Conservation (phyloP, 2,888 invertebrate genomes). For the Sphinx pinastri region DNA sequence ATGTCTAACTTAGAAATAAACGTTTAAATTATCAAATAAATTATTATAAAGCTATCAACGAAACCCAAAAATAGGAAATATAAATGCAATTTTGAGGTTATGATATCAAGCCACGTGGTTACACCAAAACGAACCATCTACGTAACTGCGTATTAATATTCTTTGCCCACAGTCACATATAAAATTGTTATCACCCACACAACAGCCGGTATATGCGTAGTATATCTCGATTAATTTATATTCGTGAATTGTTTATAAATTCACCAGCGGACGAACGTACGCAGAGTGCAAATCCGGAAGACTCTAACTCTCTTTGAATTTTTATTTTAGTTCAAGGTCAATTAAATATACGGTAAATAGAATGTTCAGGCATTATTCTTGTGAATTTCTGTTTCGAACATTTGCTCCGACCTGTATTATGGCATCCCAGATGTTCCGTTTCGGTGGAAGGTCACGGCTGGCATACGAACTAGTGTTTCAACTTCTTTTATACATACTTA, state of each 20-base stretch:
- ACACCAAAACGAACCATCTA: slow-evolving; percentile 1
- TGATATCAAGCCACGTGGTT: slow-evolving; percentile 22
- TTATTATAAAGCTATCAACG: too few species aligned
- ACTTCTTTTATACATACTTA: too few species aligned
- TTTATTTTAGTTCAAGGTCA: slow-evolving; percentile 22
- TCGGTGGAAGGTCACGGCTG: background rate
- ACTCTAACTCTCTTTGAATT: slow-evolving; percentile 16
- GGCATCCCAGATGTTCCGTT: slow-evolving; percentile 5
- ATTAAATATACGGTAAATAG: background rate
- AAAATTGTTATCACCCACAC: slow-evolving; percentile 44
- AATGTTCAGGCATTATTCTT: background rate
- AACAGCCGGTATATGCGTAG: slow-evolving; percentile 58
- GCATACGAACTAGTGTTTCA: background rate
- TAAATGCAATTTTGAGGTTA: slow-evolving; percentile 18
- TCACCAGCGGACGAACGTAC: slow-evolving; percentile 21
- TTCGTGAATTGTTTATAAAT: slow-evolving; percentile 52
- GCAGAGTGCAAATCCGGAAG: slow-evolving; percentile 30
- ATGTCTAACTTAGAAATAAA: too few species aligned
- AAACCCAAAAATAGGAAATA: too few species aligned
- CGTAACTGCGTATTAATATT: slow-evolving; percentile 37
- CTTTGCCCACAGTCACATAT: slow-evolving; percentile 51
- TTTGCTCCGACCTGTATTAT: background rate
- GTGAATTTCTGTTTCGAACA: background rate
- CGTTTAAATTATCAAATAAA: too few species aligned
- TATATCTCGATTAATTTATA: slow-evolving; percentile 55